Evolutionary conservation across 2,888 invertebrate genomes (phyloP), one percentile per base, ranked within the genome.

Genomic region (Allolobophora icterica): DNA sequence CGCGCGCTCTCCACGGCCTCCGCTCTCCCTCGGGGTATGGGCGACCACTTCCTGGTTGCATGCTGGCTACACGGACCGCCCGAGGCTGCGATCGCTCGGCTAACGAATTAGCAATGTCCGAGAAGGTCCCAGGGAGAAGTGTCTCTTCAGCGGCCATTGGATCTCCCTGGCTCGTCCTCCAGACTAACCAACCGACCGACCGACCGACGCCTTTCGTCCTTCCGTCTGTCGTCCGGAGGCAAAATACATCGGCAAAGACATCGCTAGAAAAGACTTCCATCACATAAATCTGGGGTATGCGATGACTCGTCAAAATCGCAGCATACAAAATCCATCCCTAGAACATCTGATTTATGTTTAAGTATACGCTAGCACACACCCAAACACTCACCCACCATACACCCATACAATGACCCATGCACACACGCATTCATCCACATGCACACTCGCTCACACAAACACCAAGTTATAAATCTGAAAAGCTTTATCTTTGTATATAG

Each of bases 101-200:
- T 71, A 71, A 71, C 71, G 71, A 71, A 71, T 71, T 71, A n/a
- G 71, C 71, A n/a, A 71, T 71, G 71, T 71, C 71, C 71, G 71
- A 71, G 71, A 71, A 71, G 24, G 30, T 71, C 71, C 52, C 71
- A 71, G n/a, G 30, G 71, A 71, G 71, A 71, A 11, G 71, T 8
- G n/a, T n/a, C 71, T 13, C 71, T 71, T 71, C 71, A 71, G 30
- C 71, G 71, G n/a, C n/a, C 71, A 11, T 5, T 13, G n/a, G 30
- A 71, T 71, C 5, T 71, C 71, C 30, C 11, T 71, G 71, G 71
- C n/a, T n/a, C 71, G n/a, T 71, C n/a, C 71, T 6, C 13, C 8
- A 1, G 52, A 52, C 21, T n/a, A n/a, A 71, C 71, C 52, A n/a
- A 71, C 6, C n/a, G 11, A 38, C 38, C 21, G 71, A 71, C 30